phyloP scores from a whole-genome alignment of 2,888 invertebrate species.

The Stegophylla sp. region DNA sequence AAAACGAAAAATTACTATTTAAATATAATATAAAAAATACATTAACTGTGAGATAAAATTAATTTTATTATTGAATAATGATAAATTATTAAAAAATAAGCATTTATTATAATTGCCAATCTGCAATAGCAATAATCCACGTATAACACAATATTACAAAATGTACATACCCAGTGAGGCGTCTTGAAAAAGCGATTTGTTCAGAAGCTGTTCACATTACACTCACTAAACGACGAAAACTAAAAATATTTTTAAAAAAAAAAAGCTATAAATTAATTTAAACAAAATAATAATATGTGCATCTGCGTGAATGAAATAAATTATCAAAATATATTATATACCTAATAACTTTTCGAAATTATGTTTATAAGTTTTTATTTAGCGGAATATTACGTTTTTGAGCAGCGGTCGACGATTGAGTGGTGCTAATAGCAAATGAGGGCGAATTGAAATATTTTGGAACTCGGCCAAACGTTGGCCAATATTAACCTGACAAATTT shows the following conservation, averaged over 20 bases:
- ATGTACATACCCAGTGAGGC: constrained; percentile 38
- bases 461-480: constrained; percentile 41
- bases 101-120: too few relatives aligned
- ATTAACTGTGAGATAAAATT: too few relatives aligned
- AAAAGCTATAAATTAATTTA: constrained; percentile 22
- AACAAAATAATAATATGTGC: neutral
- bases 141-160: neutral
- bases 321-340: constrained; percentile 36
- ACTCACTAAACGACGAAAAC: constrained; percentile 41
- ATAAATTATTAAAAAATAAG: too few relatives aligned
- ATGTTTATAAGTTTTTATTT: constrained; percentile 51
- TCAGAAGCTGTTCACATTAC: constrained; percentile 50
- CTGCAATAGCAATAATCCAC: too few relatives aligned
- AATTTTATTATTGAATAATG: too few relatives aligned
- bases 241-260: constrained; percentile 33
- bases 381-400: constrained; percentile 58
- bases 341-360: constrained; percentile 45
- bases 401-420: constrained; percentile 58
- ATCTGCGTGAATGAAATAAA: neutral
- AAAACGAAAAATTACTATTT: too few relatives aligned
- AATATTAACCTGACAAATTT: constrained; percentile 59
- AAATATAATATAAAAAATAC: too few relatives aligned
- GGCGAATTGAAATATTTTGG: constrained; percentile 58
- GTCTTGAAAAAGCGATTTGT: constrained; percentile 31
- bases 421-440: constrained; percentile 58